Conservation (phyloP, 1,140 invertebrate species). For the Cyclargus thomasi region DNA sequence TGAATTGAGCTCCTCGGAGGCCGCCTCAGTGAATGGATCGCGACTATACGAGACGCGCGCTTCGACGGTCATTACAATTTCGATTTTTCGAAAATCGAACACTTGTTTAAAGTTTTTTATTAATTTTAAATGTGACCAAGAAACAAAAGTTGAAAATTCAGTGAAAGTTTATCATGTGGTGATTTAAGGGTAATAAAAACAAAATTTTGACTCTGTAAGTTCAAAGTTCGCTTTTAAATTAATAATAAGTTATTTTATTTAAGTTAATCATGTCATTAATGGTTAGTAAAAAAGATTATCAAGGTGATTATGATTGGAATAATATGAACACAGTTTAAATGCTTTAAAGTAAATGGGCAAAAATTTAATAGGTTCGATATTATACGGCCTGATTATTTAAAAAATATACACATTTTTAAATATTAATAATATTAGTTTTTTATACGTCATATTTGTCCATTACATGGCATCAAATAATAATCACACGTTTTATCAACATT, state of each 20-base stretch:
- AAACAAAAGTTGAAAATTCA: not conserved
- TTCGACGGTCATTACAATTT: not conserved
- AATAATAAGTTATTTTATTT: not conserved
- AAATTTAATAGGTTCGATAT: too few species aligned
- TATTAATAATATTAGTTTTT: too few species aligned
- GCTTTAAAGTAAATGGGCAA: too few species aligned
- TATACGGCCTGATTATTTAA: too few species aligned
- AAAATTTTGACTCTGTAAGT: not conserved
- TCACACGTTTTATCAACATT: too few species aligned
- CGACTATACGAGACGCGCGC: not conserved
- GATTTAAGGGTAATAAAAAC: not conserved
- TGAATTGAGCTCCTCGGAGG: not conserved
- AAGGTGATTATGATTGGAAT: too few species aligned
- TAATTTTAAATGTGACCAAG: not conserved
- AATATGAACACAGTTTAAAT: too few species aligned
- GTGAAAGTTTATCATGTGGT: not conserved
- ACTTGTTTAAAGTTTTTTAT: not conserved
- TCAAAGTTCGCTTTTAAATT: not conserved
- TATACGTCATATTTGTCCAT: too few species aligned
- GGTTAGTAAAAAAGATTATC: not conserved
- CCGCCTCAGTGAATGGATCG: constrained; percentile 9
- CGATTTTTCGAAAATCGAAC: not conserved
- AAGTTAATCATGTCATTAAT: not conserved
- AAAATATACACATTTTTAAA: too few species aligned
- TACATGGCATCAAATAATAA: too few species aligned